phyloP scores from a whole-genome alignment of 1,140 invertebrate genomes.

The Drosophila parvula region DNA sequence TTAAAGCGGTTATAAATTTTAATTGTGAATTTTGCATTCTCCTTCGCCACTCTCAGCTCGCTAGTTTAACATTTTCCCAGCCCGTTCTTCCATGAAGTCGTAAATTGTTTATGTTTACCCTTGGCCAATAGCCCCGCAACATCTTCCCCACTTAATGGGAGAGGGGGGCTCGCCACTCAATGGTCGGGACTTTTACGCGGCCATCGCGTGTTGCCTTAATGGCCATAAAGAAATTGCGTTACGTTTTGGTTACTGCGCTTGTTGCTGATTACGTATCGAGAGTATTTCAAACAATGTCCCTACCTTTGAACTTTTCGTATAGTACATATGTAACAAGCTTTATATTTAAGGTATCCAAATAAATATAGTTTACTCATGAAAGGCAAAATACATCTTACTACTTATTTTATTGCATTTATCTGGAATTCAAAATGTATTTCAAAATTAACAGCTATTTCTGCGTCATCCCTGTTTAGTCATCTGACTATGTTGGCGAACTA shows the following conservation, averaged over 20 bases:
- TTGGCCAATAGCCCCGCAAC: constrained; percentile 20
- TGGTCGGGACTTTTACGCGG: constrained; percentile 22
- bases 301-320: neutral
- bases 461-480: no score
- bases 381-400: no score
- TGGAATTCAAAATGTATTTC: no score
- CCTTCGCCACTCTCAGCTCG: constrained; percentile 9
- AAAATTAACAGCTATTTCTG: no score
- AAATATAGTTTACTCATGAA: no score
- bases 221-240: constrained; percentile 38
- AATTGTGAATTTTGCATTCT: constrained; percentile 15
- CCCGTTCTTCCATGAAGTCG: constrained; percentile 58
- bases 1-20: constrained; percentile 1
- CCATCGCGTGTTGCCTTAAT: constrained; percentile 53
- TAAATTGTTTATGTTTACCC: constrained; percentile 46
- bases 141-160: constrained; percentile 4
- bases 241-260: constrained; percentile 22
- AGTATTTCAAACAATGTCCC: constrained; percentile 11
- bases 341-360: no score
- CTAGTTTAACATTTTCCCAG: constrained; percentile 21
- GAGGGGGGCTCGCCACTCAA: constrained; percentile 31
- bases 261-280: constrained; percentile 45
- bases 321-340: no score
- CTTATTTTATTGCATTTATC: no score
- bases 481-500: no score